A percentile compares a stretch with the other conserved stretches of the same genome.
These are phyloP conservation scores for Gymnogyps californianus DNA, from an alignment of 2,113 vertebrate genomes.

Conservation along the genomic window DNA sequence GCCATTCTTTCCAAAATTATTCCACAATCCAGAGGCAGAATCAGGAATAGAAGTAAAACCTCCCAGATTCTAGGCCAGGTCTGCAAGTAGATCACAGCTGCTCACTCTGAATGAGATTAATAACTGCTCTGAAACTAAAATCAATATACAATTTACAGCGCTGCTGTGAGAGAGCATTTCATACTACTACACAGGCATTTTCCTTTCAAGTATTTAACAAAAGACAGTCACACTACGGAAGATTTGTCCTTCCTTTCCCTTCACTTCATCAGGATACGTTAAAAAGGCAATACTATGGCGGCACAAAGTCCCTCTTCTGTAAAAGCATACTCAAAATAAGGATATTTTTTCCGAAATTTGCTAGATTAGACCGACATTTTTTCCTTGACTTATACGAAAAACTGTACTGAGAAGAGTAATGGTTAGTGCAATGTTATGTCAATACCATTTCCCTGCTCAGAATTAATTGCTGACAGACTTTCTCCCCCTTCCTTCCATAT, in stretches of 20 bases:
- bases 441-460: not conserved
- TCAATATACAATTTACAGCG: not conserved
- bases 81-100: not conserved
- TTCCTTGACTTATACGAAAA: not conserved
- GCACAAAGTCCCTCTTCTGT: not conserved
- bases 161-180: not conserved
- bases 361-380: not conserved
- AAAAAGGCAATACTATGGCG: not conserved
- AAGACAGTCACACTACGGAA: not conserved
- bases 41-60: not conserved
- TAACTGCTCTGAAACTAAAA: not conserved
- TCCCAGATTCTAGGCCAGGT: not conserved
- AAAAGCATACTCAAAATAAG: not conserved
- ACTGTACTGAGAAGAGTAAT: not conserved
- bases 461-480: not conserved
- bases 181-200: not conserved
- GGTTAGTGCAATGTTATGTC: not conserved
- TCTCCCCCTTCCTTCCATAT: not conserved
- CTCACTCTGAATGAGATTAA: not conserved
- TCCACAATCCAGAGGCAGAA: not conserved
- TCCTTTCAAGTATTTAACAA: not conserved
- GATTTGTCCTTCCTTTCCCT: not conserved
- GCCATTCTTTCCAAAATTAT: not conserved
- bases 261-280: not conserved
- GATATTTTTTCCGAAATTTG: not conserved